Evolutionary conservation across 1,140 invertebrate species (phyloP).

Genomic region (Nautilus pompilius): DNA sequence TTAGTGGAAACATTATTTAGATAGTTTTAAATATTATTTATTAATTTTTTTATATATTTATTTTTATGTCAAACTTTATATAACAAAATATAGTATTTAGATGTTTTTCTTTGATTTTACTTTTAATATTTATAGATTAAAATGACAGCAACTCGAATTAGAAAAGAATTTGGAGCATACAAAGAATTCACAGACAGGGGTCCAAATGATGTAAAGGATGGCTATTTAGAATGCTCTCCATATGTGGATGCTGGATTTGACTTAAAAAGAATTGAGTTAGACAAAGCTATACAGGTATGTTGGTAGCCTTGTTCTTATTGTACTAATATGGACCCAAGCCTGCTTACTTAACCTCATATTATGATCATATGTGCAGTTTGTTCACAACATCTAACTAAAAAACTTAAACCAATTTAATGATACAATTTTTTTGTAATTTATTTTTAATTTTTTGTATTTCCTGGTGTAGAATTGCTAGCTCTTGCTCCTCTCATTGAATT

Average conservation of each 20-base stretch:
- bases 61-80: too few species aligned
- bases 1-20: too few species aligned
- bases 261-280: constrained; percentile 44
- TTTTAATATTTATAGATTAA: constrained; percentile 33
- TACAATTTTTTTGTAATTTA: too few species aligned
- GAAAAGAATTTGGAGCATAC: constrained; percentile 48
- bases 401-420: too few species aligned
- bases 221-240: constrained; percentile 44
- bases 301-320: not conserved
- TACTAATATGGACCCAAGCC: not conserved
- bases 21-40: too few species aligned
- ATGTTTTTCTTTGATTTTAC: not conserved
- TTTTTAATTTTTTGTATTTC: too few species aligned
- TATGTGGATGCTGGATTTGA: constrained; percentile 49
- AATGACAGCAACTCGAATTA: constrained; percentile 38
- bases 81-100: too few species aligned
- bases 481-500: too few species aligned
- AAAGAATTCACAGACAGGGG: constrained; percentile 41
- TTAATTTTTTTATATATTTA: not conserved
- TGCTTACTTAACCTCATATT: too few species aligned
- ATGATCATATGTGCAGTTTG: too few species aligned
- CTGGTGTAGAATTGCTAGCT: too few species aligned
- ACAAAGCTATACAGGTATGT: constrained; percentile 48
- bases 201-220: constrained; percentile 47
- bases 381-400: too few species aligned